phyloP scores from a whole-genome alignment of 1,140 invertebrate species.

The Chrysoperla carnea region DNA sequence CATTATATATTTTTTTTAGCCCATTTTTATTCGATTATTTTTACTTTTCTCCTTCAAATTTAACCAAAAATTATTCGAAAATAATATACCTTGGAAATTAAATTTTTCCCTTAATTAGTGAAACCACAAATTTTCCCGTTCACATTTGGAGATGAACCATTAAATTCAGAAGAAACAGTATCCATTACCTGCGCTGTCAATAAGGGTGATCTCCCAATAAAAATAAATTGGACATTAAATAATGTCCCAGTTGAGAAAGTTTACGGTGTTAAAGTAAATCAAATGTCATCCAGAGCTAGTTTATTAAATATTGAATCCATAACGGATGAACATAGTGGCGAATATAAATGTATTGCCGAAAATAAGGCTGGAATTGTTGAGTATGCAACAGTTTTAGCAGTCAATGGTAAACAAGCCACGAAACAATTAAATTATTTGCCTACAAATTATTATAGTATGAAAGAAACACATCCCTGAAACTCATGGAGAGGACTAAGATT shows the following conservation, averaged over 20 bases:
- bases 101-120: conserved; percentile 32
- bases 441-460: too few species aligned
- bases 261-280: conserved; percentile 48
- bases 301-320: conserved; percentile 61
- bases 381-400: conserved; percentile 46
- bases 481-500: too few species aligned
- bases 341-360: conserved; percentile 62
- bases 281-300: conserved; percentile 59
- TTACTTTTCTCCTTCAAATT: too few species aligned
- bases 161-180: conserved; percentile 63
- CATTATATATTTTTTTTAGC: too few species aligned
- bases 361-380: conserved; percentile 54
- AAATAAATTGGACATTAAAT: conserved; percentile 62
- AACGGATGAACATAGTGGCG: conserved; percentile 53
- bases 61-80: too few species aligned
- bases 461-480: too few species aligned
- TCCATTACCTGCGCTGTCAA: conserved; percentile 58
- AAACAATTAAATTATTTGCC: too few species aligned
- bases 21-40: too few species aligned
- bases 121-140: conserved; percentile 61
- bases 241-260: conserved; percentile 39
- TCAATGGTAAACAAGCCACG: conserved; percentile 39
- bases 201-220: conserved; percentile 57
- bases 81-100: too few species aligned
- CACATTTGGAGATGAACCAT: conserved; percentile 53